A percentile compares a stretch with the other conserved stretches of the same genome.
These are phyloP conservation scores for Melanostoma scalare DNA, from an alignment of 2,888 invertebrate genomes.

Conservation along the genomic window DNA sequence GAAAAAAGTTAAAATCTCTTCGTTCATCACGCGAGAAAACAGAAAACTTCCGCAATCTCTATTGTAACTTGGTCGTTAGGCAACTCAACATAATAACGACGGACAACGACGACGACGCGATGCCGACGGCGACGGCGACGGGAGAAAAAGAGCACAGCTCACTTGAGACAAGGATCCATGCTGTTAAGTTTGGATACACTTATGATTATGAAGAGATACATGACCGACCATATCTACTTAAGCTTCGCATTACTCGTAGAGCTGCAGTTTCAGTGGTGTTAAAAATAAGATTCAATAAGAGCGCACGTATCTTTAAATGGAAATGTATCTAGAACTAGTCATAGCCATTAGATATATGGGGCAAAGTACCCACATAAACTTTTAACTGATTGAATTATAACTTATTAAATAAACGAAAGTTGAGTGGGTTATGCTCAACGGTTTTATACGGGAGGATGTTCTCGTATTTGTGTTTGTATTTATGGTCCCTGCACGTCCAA, in stretches of 20 bases:
- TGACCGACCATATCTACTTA: neutral
- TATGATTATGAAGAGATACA: neutral
- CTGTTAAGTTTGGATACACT: conserved; percentile 17
- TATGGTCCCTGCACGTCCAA: too few relatives aligned
- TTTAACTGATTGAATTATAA: conserved; percentile 72
- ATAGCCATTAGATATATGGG: conserved; percentile 65
- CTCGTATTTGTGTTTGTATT: neutral
- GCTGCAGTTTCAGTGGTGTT: conserved; percentile 16
- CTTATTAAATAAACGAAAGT: conserved; percentile 67
- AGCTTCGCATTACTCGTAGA: neutral
- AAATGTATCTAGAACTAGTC: conserved; percentile 65
- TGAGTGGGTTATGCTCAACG: conserved; percentile 17
- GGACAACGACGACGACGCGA: neutral
- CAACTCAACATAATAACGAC: neutral
- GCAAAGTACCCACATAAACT: conserved; percentile 70
- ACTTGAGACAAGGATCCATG: conserved; percentile 20
- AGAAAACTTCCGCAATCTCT: conserved; percentile 21
- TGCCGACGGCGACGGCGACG: neutral
- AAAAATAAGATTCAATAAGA: conserved; percentile 42
- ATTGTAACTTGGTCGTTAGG: neutral
- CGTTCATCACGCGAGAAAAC: neutral
- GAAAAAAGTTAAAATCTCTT: conserved; percentile 3
- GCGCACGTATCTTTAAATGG: conserved; percentile 62
- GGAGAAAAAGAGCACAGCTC: conserved; percentile 21
- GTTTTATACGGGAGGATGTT: neutral